phyloP scores from a whole-genome alignment of 2,797 vertebrate species.

The Rhodeus uyekii region DNA sequence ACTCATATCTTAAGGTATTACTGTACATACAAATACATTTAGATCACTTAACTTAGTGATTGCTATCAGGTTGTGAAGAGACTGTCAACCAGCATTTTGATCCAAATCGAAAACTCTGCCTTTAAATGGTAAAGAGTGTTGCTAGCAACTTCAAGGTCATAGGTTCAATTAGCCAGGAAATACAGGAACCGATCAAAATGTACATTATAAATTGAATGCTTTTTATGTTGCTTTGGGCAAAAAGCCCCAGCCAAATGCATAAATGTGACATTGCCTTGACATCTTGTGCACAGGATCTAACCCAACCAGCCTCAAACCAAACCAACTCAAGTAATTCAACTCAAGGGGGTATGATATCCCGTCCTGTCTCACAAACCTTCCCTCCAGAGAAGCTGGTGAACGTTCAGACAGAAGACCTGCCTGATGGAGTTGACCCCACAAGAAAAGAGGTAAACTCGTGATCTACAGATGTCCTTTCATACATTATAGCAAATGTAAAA shows the following conservation, averaged over 20 bases:
- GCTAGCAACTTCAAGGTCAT: neutral
- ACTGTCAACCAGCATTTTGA: too few species aligned
- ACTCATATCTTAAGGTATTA: too few species aligned
- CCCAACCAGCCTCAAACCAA: conserved; percentile 34
- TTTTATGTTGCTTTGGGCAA: neutral
- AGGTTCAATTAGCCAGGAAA: neutral
- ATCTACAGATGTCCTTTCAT: neutral
- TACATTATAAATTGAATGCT: neutral
- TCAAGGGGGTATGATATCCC: conserved; percentile 23
- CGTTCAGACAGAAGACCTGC: conserved; percentile 73
- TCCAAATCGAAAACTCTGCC: too few species aligned
- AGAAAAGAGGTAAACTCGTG: conserved; percentile 79
- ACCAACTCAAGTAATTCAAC: conserved; percentile 35
- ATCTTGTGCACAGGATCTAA: conserved; percentile 57
- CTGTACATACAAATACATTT: too few species aligned
- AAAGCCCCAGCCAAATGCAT: neutral
- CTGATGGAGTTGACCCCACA: conserved; percentile 78
- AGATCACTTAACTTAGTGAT: too few species aligned
- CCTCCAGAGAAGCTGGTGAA: conserved; percentile 77
- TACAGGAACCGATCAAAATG: neutral
- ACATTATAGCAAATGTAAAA: neutral
- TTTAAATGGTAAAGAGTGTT: neutral
- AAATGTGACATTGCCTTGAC: neutral
- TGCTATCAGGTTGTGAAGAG: too few species aligned
- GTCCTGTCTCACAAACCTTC: conserved; percentile 62